Conservation (phyloP, 2,888 invertebrate species). For the Athalia rosae region DNA sequence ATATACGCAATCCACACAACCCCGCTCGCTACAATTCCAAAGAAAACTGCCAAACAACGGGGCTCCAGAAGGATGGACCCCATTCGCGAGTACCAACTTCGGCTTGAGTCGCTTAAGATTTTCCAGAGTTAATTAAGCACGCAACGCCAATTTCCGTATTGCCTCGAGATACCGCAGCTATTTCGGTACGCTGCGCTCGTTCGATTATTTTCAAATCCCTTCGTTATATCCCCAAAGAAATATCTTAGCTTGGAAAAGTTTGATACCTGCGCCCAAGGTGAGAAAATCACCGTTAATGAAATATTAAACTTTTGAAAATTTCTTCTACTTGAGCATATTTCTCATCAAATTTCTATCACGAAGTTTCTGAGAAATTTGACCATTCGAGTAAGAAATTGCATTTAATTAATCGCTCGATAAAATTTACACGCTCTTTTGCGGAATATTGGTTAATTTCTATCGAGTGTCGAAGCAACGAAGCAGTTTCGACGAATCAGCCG, state of each 20-base stretch:
- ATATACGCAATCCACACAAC: conserved; percentile 18
- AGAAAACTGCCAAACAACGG: conserved; percentile 38
- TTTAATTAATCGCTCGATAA: too few species aligned
- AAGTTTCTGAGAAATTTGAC: not conserved
- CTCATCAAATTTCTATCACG: conserved; percentile 8
- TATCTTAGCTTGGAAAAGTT: not conserved
- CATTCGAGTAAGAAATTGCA: not conserved
- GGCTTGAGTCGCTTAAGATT: conserved; percentile 54
- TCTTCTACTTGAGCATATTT: conserved; percentile 5
- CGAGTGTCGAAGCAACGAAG: not conserved
- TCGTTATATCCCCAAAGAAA: not conserved
- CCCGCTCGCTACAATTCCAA: conserved; percentile 7
- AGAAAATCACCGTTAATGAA: conserved; percentile 16
- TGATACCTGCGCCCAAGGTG: conserved; percentile 2
- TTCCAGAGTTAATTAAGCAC: conserved; percentile 56
- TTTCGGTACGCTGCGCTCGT: not conserved
- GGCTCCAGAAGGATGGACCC: conserved; percentile 20
- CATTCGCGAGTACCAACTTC: conserved; percentile 35
- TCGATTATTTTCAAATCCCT: conserved; percentile 22
- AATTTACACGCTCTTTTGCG: too few species aligned
- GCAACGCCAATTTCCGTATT: conserved; percentile 9
- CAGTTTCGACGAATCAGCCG: not conserved
- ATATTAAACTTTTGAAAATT: not conserved
- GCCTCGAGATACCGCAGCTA: not conserved
- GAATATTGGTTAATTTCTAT: too few species aligned